A percentile compares a stretch with the other conserved stretches of the same genome.
Conservation (phyloP, 2,888 invertebrate genomes). For the Ernsta delagoae region DNA sequence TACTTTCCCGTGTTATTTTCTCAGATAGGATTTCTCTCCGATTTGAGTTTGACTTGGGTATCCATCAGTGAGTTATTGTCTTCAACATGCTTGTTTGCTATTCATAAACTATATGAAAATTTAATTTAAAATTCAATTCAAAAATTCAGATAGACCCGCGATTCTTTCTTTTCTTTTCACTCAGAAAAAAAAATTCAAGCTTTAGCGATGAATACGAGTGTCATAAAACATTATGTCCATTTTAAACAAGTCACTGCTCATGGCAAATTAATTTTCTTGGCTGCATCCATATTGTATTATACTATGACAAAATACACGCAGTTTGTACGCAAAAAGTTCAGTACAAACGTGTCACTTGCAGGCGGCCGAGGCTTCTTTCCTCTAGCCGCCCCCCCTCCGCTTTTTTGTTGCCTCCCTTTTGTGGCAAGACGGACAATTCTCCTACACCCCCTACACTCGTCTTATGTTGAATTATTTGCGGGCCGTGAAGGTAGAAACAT, state of each 20-base stretch:
- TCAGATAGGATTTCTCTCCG: too few species aligned
- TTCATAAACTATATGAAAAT: too few species aligned
- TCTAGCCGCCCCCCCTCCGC: slow-evolving; percentile 12
- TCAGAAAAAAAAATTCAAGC: too few species aligned
- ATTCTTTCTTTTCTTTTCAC: too few species aligned
- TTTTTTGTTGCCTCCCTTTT: slow-evolving; percentile 29
- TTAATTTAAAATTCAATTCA: too few species aligned
- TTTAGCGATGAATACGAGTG: too few species aligned
- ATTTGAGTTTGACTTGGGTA: too few species aligned
- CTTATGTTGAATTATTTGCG: slow-evolving; percentile 36
- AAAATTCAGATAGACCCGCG: too few species aligned
- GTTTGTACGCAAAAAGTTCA: slow-evolving; percentile 34
- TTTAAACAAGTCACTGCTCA: background rate
- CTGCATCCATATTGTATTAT: background rate
- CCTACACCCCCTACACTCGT: slow-evolving; percentile 17
- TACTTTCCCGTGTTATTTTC: too few species aligned
- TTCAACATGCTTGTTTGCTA: too few species aligned
- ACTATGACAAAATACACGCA: slow-evolving; percentile 33
- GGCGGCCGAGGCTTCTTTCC: slow-evolving; percentile 23
- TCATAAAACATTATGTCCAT: background rate
- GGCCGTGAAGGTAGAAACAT: slow-evolving; percentile 6
- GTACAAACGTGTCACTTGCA: slow-evolving; percentile 29
- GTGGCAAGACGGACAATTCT: slow-evolving; percentile 31
- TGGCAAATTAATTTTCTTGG: background rate
- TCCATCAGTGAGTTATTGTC: too few species aligned